Evolutionary conservation across 2,888 invertebrate species (phyloP).

Genomic region (Synanthedon myopaeformis): DNA sequence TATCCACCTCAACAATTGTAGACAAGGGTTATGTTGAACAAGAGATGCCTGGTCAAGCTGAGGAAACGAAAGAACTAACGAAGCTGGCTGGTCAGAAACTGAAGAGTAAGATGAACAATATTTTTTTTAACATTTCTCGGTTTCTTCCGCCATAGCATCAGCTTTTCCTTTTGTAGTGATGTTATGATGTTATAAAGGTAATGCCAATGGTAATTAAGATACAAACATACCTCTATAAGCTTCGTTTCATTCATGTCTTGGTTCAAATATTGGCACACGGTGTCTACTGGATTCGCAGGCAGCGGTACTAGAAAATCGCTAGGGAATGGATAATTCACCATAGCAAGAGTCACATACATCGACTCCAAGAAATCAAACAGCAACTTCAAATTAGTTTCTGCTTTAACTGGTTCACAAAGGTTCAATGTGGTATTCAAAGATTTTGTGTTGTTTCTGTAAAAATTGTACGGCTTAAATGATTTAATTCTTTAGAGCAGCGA

Average conservation of each 20-base stretch:
- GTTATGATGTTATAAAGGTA: too few species aligned
- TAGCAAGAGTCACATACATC: conserved; percentile 85
- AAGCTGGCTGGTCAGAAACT: too few species aligned
- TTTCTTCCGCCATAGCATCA: too few species aligned
- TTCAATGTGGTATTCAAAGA: conserved; percentile 80
- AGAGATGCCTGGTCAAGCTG: too few species aligned
- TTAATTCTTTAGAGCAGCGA: too few species aligned
- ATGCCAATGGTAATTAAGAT: neutral
- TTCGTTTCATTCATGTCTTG: conserved; percentile 52
- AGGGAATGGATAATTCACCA: conserved; percentile 95
- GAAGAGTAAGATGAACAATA: too few species aligned
- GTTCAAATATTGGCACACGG: conserved; percentile 69
- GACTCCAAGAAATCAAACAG: conserved; percentile 79
- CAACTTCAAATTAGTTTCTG: conserved; percentile 30
- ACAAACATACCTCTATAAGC: conserved; percentile 54
- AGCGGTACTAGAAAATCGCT: conserved; percentile 84
- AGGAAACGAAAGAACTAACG: too few species aligned
- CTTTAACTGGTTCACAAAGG: conserved; percentile 78
- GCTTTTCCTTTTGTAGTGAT: too few species aligned
- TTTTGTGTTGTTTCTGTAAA: conserved; percentile 67
- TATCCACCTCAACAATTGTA: too few species aligned
- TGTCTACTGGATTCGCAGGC: conserved; percentile 86
- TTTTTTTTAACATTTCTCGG: too few species aligned
- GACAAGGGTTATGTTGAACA: too few species aligned
- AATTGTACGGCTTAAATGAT: neutral